Base-by-base conservation (phyloP, 35 echinoderm and acorn worm species). In the Lytechinus variegatus region DNA sequence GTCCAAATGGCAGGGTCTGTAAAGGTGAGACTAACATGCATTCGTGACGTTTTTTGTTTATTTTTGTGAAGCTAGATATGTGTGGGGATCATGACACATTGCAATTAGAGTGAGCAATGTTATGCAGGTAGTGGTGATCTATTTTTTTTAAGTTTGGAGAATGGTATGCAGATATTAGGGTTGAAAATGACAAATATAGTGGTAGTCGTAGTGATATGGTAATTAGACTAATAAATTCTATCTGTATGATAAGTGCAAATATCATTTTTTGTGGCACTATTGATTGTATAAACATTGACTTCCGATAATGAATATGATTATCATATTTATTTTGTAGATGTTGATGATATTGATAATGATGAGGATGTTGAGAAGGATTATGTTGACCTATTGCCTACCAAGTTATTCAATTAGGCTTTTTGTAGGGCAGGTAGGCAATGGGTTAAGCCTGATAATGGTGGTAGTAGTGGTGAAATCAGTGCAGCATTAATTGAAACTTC, bases 1-100 rank as follows among this genome's bases (percentile, higher is more conserved):
- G 98, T 95, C 97, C 98, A 10, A 99, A 99, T 96, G 98, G 97
- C 21, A 97, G 96, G 55, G 98, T 99, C 29, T 99, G 98, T 87
- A 99, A 99, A 99, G 98, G 98, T 99, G 60, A 56, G 95, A 56
- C 33, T 88, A 11, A 19, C 12, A 19, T 19, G 4, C 60, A 66
- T 13, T 71, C 61, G 21, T 13, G 5, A 13, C 24, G n/a, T n/a
- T 6, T 6, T 71, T 24, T 71, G 11, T 14, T 66, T 66, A 56
- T 11, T 56, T 56, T 13, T 58, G 56, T 71, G 61, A 10, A 21
- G 61, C 12, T 21, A 71, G 16, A 13, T 13, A 10, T 2, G 4
- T 71, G 61, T 71, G 14, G 61, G 61, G 4, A 21, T 6, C 4
- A 71, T 21, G 14, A 71, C 24, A 21, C 24, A 13, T 71, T 11